Evolutionary conservation across 2,888 invertebrate species (phyloP).

Genomic region (Malthinus flaveolus): DNA sequence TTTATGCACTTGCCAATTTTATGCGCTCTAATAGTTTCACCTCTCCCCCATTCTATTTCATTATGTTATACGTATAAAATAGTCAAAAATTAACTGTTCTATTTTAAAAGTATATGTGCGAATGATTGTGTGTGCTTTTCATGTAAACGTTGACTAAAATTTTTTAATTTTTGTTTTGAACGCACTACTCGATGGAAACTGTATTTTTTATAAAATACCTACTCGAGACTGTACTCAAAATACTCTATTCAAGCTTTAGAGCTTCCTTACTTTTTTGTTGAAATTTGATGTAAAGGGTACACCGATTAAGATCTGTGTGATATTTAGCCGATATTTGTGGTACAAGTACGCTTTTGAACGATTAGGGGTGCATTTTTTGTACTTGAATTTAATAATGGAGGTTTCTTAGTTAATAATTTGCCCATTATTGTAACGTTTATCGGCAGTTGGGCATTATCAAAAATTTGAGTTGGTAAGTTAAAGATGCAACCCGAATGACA

Average conservation of each 20-base stretch:
- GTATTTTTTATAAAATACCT: neutral
- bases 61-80: constrained; percentile 23
- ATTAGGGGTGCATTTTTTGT: no score
- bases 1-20: constrained; percentile 26
- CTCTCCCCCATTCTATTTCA: constrained; percentile 6
- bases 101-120: constrained; percentile 26
- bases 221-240: no score
- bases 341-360: neutral
- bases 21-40: constrained; percentile 19
- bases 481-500: constrained; percentile 2
- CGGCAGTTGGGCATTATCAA: neutral
- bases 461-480: neutral
- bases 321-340: constrained; percentile 2
- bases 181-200: neutral
- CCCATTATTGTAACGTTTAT: neutral
- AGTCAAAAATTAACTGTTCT: constrained; percentile 22
- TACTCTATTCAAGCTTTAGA: no score
- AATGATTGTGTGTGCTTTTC: constrained; percentile 17
- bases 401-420: no score
- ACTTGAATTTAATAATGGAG: no score
- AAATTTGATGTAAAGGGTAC: neutral
- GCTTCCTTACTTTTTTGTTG: no score
- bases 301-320: constrained; percentile 5
- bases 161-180: constrained; percentile 1
- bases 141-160: constrained; percentile 18